Percentiles rank a stretch among this genome's conserved stretches.
These are phyloP conservation scores for Somateria mollissima DNA, from an alignment of 2,797 vertebrate species.

Conservation along the genomic window DNA sequence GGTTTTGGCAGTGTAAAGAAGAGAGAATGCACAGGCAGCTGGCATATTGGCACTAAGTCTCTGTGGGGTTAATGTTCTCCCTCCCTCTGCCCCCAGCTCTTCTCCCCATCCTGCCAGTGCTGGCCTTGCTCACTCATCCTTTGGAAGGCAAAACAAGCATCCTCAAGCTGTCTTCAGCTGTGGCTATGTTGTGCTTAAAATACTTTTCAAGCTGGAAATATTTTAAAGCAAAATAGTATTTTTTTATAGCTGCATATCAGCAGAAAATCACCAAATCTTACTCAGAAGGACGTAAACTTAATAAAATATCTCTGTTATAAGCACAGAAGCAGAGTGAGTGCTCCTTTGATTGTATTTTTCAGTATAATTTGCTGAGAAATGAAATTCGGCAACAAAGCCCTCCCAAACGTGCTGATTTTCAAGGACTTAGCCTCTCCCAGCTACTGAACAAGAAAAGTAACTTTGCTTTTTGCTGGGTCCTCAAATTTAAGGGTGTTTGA, in stretches of 20 bases:
- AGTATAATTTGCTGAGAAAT: neutral
- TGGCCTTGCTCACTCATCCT: neutral
- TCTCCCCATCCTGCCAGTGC: neutral
- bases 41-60: neutral
- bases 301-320: neutral
- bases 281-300: neutral
- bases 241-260: neutral
- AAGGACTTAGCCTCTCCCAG: neutral
- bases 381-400: neutral
- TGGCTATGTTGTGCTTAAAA: neutral
- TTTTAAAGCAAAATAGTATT: neutral
- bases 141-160: neutral
- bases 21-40: neutral
- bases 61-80: no score
- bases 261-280: neutral
- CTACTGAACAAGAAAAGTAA: neutral
- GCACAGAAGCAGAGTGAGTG: neutral
- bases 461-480: neutral
- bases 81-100: neutral
- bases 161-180: neutral
- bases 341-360: neutral
- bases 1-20: neutral
- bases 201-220: neutral
- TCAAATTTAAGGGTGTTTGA: neutral
- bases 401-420: neutral